These are phyloP conservation scores for Formica exsecta DNA, from an alignment of 1,140 invertebrate species.

Conservation along the genomic window DNA sequence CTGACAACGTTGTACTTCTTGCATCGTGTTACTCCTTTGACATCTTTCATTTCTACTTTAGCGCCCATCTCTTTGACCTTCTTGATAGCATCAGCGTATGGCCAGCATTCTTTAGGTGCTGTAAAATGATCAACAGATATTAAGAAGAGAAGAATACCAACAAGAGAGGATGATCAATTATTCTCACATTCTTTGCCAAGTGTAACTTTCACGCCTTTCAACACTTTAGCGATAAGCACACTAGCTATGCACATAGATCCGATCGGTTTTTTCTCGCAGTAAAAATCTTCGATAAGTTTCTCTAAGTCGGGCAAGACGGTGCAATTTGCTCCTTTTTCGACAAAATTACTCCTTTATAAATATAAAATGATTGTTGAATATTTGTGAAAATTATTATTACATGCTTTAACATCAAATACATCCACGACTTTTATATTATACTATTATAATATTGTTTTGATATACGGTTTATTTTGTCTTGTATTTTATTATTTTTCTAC, in stretches of 20 bases:
- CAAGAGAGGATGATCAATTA: not conserved
- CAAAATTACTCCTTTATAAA: slow-evolving; percentile 87
- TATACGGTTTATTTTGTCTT: not conserved
- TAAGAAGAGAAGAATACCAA: not conserved
- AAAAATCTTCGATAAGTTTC: slow-evolving; percentile 87
- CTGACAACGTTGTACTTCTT: slow-evolving; percentile 87
- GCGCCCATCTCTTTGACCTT: slow-evolving; percentile 87
- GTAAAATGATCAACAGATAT: slow-evolving; percentile 56
- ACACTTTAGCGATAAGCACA: slow-evolving; percentile 87
- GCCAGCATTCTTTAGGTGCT: slow-evolving; percentile 87
- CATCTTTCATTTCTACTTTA: slow-evolving; percentile 84
- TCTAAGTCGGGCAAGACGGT: slow-evolving; percentile 86
- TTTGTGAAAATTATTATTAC: not conserved
- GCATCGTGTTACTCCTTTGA: slow-evolving; percentile 86
- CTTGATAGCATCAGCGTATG: slow-evolving; percentile 87
- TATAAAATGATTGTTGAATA: not conserved
- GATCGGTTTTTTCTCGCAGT: slow-evolving; percentile 87
- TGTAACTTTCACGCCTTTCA: slow-evolving; percentile 87
- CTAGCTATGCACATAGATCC: slow-evolving; percentile 89
- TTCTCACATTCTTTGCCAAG: slow-evolving; percentile 86
- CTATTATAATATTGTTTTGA: not conserved
- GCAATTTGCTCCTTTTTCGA: slow-evolving; percentile 87
- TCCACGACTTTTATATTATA: not conserved
- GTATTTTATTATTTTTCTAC: not conserved
- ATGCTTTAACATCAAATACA: slow-evolving; percentile 1